Percentiles rank a stretch among this genome's conserved stretches.
phyloP scores from a whole-genome alignment of 2,113 vertebrate species.

The Coptodon bakossiorum region DNA sequence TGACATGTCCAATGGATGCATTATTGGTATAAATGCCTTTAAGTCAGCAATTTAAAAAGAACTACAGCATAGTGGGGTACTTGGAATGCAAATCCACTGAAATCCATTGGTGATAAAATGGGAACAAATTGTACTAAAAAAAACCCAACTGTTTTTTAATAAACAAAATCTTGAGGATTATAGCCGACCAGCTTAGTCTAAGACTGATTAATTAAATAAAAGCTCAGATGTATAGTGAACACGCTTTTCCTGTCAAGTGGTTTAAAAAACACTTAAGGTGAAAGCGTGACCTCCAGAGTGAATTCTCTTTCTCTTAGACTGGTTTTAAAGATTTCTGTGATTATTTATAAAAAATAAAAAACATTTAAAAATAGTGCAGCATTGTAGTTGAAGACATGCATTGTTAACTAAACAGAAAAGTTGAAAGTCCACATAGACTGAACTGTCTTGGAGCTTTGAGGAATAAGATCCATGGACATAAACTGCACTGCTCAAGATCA shows the following conservation, averaged over 20 bases:
- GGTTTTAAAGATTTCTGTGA: not conserved
- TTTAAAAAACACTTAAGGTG: not conserved
- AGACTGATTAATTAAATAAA: not conserved
- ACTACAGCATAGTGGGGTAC: not conserved
- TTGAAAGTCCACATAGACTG: not conserved
- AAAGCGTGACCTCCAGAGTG: not conserved
- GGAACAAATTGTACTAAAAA: not conserved
- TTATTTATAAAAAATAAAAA: not conserved
- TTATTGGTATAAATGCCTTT: not conserved
- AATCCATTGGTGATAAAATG: not conserved
- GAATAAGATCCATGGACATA: not conserved
- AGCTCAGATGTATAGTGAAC: not conserved
- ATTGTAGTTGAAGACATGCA: not conserved
- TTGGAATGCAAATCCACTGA: conserved; percentile 13
- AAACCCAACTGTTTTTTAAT: not conserved
- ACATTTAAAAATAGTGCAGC: not conserved
- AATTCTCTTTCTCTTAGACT: not conserved
- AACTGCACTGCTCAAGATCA: conserved; percentile 1
- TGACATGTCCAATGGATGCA: not conserved
- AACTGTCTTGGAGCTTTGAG: not conserved
- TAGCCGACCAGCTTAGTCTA: not conserved
- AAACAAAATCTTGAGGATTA: not conserved
- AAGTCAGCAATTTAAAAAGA: not conserved
- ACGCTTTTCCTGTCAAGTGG: not conserved
- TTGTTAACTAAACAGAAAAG: not conserved